Evolutionary conservation across 2,797 vertebrate genomes (phyloP).

Genomic region (Valencia hispanica): DNA sequence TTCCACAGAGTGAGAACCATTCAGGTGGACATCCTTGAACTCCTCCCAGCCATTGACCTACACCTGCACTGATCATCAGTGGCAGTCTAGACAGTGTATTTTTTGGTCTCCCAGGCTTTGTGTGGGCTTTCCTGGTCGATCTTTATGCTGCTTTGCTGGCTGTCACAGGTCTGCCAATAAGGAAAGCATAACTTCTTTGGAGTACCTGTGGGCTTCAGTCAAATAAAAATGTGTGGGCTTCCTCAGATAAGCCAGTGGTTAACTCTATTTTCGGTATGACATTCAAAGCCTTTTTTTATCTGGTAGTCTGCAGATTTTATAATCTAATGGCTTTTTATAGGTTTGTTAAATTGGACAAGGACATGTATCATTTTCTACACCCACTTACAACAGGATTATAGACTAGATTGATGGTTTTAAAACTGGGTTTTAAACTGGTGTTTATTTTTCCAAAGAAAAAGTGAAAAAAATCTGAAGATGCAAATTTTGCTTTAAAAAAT

Average conservation of each 20-base stretch:
- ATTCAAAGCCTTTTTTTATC: slow-evolving; percentile 22
- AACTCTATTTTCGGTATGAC: background rate
- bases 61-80: slow-evolving; percentile 62
- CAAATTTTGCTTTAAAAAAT: background rate
- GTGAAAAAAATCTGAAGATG: background rate
- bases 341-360: background rate
- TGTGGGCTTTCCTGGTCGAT: slow-evolving; percentile 51
- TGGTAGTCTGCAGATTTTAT: background rate
- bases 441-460: background rate
- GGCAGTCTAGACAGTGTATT: slow-evolving; percentile 56
- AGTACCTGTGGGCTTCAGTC: background rate
- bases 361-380: background rate
- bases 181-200: slow-evolving; percentile 7
- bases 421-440: background rate
- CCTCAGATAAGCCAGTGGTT: background rate
- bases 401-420: background rate
- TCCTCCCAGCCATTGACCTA: slow-evolving; percentile 55
- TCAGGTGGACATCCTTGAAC: slow-evolving; percentile 63
- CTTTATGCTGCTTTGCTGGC: slow-evolving; percentile 62
- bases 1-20: slow-evolving; percentile 33
- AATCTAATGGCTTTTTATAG: background rate
- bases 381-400: background rate
- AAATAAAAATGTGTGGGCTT: background rate
- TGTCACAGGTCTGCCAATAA: slow-evolving; percentile 78
- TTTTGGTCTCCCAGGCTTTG: slow-evolving; percentile 60